Evolutionary conservation across 2,797 vertebrate genomes (phyloP).

Genomic region (Coccyzus lansbergi): DNA sequence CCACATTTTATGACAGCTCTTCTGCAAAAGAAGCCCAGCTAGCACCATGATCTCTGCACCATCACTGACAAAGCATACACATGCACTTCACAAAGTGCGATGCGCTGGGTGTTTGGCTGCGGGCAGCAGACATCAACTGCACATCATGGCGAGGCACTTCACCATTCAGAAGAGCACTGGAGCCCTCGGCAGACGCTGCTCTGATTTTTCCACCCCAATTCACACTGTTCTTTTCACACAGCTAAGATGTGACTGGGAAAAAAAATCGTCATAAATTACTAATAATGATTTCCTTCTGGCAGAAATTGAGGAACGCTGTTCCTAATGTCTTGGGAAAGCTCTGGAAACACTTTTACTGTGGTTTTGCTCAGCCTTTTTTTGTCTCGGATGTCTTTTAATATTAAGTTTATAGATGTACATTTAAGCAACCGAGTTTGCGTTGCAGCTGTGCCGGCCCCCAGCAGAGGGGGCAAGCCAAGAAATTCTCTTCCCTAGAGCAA

Average conservation of each 20-base stretch:
- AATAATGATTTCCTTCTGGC: background rate
- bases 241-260: background rate
- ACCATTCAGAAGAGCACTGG: background rate
- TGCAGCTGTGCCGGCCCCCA: background rate
- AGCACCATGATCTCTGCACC: fast-evolving
- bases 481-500: background rate
- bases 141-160: background rate
- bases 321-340: background rate
- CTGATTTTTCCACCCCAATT: slow-evolving; percentile 16
- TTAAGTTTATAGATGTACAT: background rate
- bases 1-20: no score
- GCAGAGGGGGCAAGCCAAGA: slow-evolving; percentile 35
- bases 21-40: background rate
- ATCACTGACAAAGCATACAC: fast-evolving
- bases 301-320: background rate
- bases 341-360: background rate
- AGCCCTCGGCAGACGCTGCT: background rate
- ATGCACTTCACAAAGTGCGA: background rate
- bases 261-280: background rate
- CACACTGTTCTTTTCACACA: background rate
- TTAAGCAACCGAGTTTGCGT: background rate
- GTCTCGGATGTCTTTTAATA: background rate
- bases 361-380: background rate
- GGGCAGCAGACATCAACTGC: background rate
- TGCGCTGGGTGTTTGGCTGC: fast-evolving